phyloP scores from a whole-genome alignment of 1,140 invertebrate genomes.

The Monomorium pharaonis region DNA sequence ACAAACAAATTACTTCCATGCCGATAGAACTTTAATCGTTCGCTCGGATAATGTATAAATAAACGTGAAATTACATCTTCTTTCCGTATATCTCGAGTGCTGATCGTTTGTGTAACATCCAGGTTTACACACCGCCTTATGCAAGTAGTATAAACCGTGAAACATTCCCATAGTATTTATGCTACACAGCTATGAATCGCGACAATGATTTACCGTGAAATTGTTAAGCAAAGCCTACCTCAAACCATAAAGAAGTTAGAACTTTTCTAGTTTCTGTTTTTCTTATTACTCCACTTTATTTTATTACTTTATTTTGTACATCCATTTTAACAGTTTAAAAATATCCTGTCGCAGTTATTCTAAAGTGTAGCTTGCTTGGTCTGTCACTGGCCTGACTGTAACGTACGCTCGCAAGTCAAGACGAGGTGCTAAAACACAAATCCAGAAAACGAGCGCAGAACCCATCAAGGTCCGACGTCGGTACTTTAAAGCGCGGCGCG shows the following conservation, averaged over 20 bases:
- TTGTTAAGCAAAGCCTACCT: not conserved
- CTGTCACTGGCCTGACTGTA: constrained; percentile 23
- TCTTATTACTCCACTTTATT: not conserved
- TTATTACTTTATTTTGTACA: not conserved
- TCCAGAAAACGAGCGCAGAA: constrained; percentile 24
- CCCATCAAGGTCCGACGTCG: constrained; percentile 10
- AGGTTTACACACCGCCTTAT: constrained; percentile 10
- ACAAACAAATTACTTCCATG: constrained; percentile 13
- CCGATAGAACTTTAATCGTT: not conserved
- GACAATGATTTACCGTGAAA: constrained; percentile 3
- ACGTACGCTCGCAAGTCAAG: not conserved
- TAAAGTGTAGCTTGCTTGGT: not conserved
- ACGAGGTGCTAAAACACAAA: constrained; percentile 34
- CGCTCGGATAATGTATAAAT: constrained; percentile 37
- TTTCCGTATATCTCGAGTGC: not conserved
- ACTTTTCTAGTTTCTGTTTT: not conserved
- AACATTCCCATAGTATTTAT: constrained; percentile 12
- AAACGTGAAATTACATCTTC: constrained; percentile 40
- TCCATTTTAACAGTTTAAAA: not conserved
- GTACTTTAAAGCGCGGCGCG: constrained; percentile 38
- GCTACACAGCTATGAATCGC: not conserved
- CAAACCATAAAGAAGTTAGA: constrained; percentile 9
- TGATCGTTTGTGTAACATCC: constrained; percentile 7
- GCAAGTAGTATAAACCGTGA: not conserved
- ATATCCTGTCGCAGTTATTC: constrained; percentile 31